Conservation (phyloP, 2,797 vertebrate species). For the Coregonus sp. region DNA sequence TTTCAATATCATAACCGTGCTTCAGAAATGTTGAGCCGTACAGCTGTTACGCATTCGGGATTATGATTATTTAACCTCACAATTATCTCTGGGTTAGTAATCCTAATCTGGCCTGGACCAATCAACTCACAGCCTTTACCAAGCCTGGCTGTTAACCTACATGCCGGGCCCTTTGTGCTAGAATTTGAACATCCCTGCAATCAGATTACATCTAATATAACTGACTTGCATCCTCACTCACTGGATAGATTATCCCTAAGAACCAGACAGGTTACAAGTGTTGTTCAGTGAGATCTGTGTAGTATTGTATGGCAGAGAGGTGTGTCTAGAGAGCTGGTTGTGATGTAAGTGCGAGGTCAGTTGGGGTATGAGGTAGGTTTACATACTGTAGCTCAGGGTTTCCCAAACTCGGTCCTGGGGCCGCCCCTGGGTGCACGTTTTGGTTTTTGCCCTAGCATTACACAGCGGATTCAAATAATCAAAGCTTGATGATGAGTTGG, state of each 20-base stretch:
- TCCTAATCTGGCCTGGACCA: conserved; percentile 81
- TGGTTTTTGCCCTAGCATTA: too few relatives aligned
- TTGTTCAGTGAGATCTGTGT: neutral
- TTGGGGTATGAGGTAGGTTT: neutral
- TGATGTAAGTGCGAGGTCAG: neutral
- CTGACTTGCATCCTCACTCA: conserved; percentile 75
- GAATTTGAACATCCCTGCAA: conserved; percentile 79
- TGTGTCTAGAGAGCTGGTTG: neutral
- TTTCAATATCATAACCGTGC: conserved; percentile 49
- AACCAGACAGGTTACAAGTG: conserved; percentile 30
- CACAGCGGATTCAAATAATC: too few relatives aligned
- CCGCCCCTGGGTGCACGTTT: too few relatives aligned
- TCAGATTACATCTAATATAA: conserved; percentile 86
- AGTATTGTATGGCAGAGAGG: neutral
- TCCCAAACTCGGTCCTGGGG: too few relatives aligned
- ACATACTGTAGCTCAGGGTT: too few relatives aligned
- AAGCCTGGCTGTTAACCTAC: conserved; percentile 77
- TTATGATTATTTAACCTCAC: conserved; percentile 79
- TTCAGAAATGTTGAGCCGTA: conserved; percentile 62
- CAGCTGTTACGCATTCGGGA: conserved; percentile 79
- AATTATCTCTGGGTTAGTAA: conserved; percentile 83
- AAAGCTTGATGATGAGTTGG: too few relatives aligned
- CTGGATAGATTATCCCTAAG: conserved; percentile 77
- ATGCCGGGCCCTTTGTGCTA: conserved; percentile 75
- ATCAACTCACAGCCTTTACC: conserved; percentile 81